Evolutionary conservation across 92 coral and sea anemone genomes (phyloP), one percentile per base, ranked within the genome.

Genomic region (Palythoa grandis): DNA sequence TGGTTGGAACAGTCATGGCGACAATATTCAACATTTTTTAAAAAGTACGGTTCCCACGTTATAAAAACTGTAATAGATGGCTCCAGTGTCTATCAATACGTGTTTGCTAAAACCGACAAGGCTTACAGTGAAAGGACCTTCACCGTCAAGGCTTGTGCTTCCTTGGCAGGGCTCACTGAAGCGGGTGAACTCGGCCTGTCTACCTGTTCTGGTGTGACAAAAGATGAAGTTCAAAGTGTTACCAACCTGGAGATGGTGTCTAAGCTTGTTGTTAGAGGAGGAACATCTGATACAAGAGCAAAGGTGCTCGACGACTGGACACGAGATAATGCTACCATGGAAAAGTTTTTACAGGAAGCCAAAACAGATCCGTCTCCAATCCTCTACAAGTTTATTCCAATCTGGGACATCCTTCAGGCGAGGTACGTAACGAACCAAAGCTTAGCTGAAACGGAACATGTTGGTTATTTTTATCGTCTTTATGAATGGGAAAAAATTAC

Each of bases 1-100:
- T 80, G 86, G 86, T 40, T 66, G n/a, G 48, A 52, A n/a, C 50
- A 57, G 14, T 91, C 93, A 2, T 90, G 93, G 93, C 38, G n/a
- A 15, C 60, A 37, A 43, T 90, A 90, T 77, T 60, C 76, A 29
- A 54, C 61, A 7, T 88, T 91, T 43, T 43, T 91, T 7, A 52
- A 79, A 39, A 88, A 85, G 37, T 83, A 91, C 74, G 93, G 94
- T 13, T 88, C 94, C 1, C 94, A 92, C 61, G 84, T 89, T 1
- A 89, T 92, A 29, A 82, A 87, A 11, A 70, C 76, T 1, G 87
- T 86, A 0, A 67, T 50, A 13, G 78, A 61, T 23, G 94, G 94
- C 11, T 47, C 94, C 50, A 92, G 94, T 52, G 75, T 92, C 50
- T 83, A 70, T 14, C 87, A 86, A 35, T 86, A 66, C 58, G 57